Evolutionary conservation across 2,888 invertebrate genomes (phyloP).

Genomic region (Euproctis similis): DNA sequence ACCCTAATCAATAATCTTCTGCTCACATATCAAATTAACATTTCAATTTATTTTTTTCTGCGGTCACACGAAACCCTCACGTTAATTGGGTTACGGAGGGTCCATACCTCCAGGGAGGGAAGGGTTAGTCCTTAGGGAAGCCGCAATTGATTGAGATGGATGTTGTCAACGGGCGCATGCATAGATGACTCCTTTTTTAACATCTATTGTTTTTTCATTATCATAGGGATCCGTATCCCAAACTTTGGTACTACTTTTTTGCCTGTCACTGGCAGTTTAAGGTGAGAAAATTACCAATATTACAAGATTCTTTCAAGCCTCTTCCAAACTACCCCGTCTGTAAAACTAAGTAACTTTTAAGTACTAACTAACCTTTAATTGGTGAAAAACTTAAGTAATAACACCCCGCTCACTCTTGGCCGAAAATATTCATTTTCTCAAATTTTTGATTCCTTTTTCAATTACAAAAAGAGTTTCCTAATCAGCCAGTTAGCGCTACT

Average conservation of each 20-base stretch:
- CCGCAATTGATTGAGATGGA: conserved; percentile 71
- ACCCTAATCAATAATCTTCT: conserved; percentile 16
- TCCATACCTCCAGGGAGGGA: conserved; percentile 50
- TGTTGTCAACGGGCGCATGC: conserved; percentile 66
- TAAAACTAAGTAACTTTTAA: no score
- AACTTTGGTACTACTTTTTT: no score
- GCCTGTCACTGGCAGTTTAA: no score
- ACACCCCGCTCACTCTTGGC: no score
- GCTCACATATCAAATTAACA: conserved; percentile 51
- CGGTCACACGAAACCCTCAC: conserved; percentile 53
- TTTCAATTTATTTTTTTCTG: conserved; percentile 66
- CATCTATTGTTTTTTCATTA: conserved; percentile 27
- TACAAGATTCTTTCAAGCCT: no score
- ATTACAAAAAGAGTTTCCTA: conserved; percentile 34
- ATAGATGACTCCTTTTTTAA: conserved; percentile 44
- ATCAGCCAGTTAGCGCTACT: conserved; percentile 39
- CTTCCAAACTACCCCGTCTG: no score
- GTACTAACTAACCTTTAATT: no score
- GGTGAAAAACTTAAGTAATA: no score
- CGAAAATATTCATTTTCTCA: no score
- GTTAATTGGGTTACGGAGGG: conserved; percentile 71
- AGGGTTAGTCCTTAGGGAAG: conserved; percentile 67
- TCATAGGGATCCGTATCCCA: no score
- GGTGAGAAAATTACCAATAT: no score
- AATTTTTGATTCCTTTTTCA: conserved; percentile 28